Evolutionary conservation across 2,113 vertebrate genomes (phyloP).

Genomic region (Ginglymostoma cirratum): DNA sequence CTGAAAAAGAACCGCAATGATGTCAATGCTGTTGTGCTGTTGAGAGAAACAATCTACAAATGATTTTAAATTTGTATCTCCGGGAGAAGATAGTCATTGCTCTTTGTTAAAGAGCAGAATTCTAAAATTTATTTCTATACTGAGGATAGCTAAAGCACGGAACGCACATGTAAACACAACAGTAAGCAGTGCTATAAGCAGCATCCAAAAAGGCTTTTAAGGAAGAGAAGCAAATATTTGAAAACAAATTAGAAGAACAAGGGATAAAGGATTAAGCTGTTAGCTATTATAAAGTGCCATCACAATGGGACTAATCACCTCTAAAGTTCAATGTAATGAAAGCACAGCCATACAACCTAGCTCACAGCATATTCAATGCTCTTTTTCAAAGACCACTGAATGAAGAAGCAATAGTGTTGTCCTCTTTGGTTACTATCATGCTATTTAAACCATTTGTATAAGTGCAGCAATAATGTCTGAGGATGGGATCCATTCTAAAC

Average conservation of each 20-base stretch:
- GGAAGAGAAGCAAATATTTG: neutral
- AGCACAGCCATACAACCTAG: neutral
- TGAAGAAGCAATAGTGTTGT: neutral
- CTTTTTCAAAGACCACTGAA: neutral
- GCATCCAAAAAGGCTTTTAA: neutral
- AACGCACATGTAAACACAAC: neutral
- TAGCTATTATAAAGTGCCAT: neutral
- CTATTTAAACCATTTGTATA: neutral
- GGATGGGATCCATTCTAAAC: neutral
- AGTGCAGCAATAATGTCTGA: neutral
- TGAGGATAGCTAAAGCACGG: neutral
- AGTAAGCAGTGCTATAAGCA: neutral
- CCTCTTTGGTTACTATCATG: neutral
- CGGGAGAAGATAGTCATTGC: neutral
- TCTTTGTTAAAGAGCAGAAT: neutral
- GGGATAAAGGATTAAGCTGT: neutral
- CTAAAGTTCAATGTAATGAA: neutral
- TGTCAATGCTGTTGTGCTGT: neutral
- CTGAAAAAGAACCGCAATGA: neutral
- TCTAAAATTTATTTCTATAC: neutral
- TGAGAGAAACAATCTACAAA: neutral
- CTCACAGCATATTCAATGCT: neutral
- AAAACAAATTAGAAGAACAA: neutral
- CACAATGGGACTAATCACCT: neutral
- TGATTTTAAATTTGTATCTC: neutral